Base-by-base conservation (phyloP, 2,113 vertebrate species). In the Raja brachyura region DNA sequence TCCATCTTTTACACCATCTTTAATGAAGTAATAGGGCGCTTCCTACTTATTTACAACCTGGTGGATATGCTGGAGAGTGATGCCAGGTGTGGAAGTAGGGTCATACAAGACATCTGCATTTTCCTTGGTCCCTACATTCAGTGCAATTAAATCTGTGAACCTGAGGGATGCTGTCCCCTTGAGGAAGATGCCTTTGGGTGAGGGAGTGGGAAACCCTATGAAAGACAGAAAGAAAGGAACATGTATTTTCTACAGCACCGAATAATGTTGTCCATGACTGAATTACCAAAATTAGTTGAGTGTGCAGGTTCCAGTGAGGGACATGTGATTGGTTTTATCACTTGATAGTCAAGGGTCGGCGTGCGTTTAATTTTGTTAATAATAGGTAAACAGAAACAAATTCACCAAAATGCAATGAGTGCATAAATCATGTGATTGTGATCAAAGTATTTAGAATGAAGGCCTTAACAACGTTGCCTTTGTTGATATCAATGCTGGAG, bases 241-340 rank as follows among this genome's bases (percentile, higher is more conserved):
- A 78, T 95, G 93, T 54, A 93, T 94, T 94, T 93, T 93, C 94
- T 95, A 66, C 93, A 94, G 95, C 54, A 83, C 28, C 10, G 79
- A 96, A 95, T 96, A 96, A 96, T 96, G 96, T 95, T 96, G 95
- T 95, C 14, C 94, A 96, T 97, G 96, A 97, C 96, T 97, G 96
- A 96, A 97, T 97, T 97, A 97, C 96, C 95, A 96, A 96, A 96
- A 96, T 96, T 95, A 97, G 97, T 96, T 97, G 97, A 97, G 96
- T 96, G 96, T 96, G 96, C 96, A 95, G 94, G 95, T 97, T 97
- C 96, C 95, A 96, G 16, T 95, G 94, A 94, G 95, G 70, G 96
- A 96, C 96, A 96, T 95, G 96, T 95, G 94, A 96, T 96, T 96
- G 95, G 95, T 96, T 96, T 94, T 96, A 96, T 96, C 95, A 95